Base-by-base conservation (phyloP, 2,888 invertebrate species). In the Bibio marci region DNA sequence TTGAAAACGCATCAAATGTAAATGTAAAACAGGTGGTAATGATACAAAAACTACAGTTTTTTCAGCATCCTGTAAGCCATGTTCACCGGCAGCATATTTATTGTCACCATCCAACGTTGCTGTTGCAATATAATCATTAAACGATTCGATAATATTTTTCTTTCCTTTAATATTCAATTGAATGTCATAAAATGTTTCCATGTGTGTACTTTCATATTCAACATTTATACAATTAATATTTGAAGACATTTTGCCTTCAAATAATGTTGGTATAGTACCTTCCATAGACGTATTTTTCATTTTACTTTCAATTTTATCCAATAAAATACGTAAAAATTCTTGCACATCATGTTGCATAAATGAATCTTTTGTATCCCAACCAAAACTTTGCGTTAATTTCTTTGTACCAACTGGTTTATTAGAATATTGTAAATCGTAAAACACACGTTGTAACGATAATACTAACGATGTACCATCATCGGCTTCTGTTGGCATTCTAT, bases 341-440 rank as follows among this genome's bases (percentile, higher is more conserved):
- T 80, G 87, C 8, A 87, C 86, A 61, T 87, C 98, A 63, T 98
- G 98, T 59, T 98, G 98, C 92, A 98, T 95, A 59, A 98, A 98
- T 2, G 95, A 95, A 61, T 98, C 98, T n/a, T 97, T 67, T 0
- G 97, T 94, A 62, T 98, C 97, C 98, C 98, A 98, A 27, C 97
- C 97, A 63, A 98, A 98, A 49, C 95, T 94, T 64, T 95, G 92
- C 12, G 98, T 99, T 41, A 99, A 71, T 62, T 97, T 97, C 65
- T 97, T 98, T 37, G 98, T 98, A 47, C 97, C 97, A 12, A 98
- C 97, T 3, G 97, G 94, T 62, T 92, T 92, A 63, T 95, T 95
- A 46, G 82, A 86, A 59, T 92, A 92, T 64, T 98, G 97, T 43
- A 99, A 67, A 60, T 98, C 97, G 58, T 94, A 94, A 65, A 98